Conservation (phyloP, 2,113 vertebrate species). For the Pluvialis apricaria region DNA sequence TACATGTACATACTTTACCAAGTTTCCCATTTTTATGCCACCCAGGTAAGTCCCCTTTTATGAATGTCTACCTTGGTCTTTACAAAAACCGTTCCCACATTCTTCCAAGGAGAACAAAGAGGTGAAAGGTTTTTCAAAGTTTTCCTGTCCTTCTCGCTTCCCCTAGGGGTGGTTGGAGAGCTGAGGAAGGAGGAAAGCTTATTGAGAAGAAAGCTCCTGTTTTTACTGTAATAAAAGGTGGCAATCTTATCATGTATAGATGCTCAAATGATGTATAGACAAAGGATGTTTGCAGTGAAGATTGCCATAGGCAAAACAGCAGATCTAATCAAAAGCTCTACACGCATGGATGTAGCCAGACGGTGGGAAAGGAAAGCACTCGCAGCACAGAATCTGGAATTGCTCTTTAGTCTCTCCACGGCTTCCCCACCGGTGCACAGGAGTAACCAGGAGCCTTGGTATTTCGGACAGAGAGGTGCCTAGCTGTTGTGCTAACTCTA, state of each 20-base stretch:
- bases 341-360: slow-evolving; percentile 56
- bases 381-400: slow-evolving; percentile 26
- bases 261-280: slow-evolving; percentile 60
- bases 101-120: slow-evolving; percentile 63
- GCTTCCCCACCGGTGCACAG: neutral
- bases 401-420: slow-evolving; percentile 28
- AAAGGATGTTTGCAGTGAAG: slow-evolving; percentile 58
- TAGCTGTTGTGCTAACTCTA: neutral
- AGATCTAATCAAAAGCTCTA: slow-evolving; percentile 74
- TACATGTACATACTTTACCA: neutral
- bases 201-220: slow-evolving; percentile 58
- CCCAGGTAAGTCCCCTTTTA: neutral
- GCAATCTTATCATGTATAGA: slow-evolving; percentile 45
- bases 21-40: neutral
- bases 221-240: slow-evolving; percentile 61
- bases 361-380: slow-evolving; percentile 61
- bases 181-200: slow-evolving; percentile 54
- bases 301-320: slow-evolving; percentile 74
- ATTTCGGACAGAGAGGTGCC: neutral
- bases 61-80: neutral
- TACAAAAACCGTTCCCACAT: slow-evolving; percentile 9
- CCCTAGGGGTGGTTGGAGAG: slow-evolving; percentile 57
- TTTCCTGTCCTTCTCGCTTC: slow-evolving; percentile 54
- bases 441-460: slow-evolving; percentile 20
- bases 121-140: slow-evolving; percentile 54